A percentile compares a stretch with the other conserved stretches of the same genome.
These are phyloP conservation scores for Acronicta aceris DNA, from an alignment of 2,888 invertebrate genomes.

Conservation along the genomic window DNA sequence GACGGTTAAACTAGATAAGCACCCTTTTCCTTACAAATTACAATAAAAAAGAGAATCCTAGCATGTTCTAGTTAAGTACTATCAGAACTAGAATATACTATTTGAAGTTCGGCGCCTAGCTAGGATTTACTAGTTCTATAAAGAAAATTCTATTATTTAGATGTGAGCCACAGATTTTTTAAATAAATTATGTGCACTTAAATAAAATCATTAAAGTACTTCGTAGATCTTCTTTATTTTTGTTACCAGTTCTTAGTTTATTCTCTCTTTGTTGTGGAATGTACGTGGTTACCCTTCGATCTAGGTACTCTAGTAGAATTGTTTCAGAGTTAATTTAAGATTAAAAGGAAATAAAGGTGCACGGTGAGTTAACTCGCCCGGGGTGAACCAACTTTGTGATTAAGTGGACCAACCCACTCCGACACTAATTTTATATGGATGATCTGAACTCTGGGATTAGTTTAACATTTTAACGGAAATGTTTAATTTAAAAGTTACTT, in stretches of 20 bases:
- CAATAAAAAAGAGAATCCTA: no score
- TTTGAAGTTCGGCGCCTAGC: no score
- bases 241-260: background rate
- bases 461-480: slow-evolving; percentile 51
- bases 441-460: slow-evolving; percentile 52
- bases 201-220: background rate
- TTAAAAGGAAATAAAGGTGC: slow-evolving; percentile 69
- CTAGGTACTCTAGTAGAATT: slow-evolving; percentile 47
- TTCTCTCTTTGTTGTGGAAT: slow-evolving; percentile 45
- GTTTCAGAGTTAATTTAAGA: slow-evolving; percentile 68
- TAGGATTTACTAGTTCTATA: background rate
- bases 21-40: no score
- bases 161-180: background rate
- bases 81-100: no score
- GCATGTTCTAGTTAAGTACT: no score
- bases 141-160: background rate
- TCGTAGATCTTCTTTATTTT: background rate
- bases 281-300: slow-evolving; percentile 47
- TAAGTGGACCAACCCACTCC: slow-evolving; percentile 53
- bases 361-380: slow-evolving; percentile 60
- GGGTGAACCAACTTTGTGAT: slow-evolving; percentile 63
- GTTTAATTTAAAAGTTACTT: slow-evolving; percentile 48
- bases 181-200: background rate
- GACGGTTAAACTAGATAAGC: no score
- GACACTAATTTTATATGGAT: slow-evolving; percentile 53